These are phyloP conservation scores for Hemistola chrysoprasaria DNA, from an alignment of 2,888 invertebrate genomes.

Conservation along the genomic window DNA sequence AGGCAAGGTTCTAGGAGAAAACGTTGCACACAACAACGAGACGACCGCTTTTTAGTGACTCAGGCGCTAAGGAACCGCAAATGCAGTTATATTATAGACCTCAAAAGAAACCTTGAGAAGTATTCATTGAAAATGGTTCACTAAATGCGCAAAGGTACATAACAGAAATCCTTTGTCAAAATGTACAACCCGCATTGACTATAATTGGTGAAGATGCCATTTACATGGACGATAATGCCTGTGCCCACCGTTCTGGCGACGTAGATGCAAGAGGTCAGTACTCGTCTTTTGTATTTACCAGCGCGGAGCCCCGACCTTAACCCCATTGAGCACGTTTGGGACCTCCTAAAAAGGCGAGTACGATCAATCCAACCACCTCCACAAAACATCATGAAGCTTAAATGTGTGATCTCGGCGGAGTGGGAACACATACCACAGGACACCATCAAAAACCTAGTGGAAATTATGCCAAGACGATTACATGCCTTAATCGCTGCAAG, in stretches of 20 bases:
- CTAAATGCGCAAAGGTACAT: too few relatives aligned
- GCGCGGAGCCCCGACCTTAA: slow-evolving; percentile 30
- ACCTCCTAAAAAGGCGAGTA: slow-evolving; percentile 29
- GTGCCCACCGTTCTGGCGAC: slow-evolving; percentile 18
- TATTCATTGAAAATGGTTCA: too few relatives aligned
- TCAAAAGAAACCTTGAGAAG: too few relatives aligned
- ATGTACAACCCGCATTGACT: too few relatives aligned
- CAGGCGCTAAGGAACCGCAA: too few relatives aligned
- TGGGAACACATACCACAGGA: slow-evolving; percentile 14
- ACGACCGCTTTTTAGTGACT: too few relatives aligned
- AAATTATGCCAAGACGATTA: slow-evolving; percentile 2
- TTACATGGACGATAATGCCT: slow-evolving; percentile 25
- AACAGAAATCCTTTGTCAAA: too few relatives aligned
- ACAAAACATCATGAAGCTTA: slow-evolving; percentile 18
- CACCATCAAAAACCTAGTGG: slow-evolving; percentile 2
- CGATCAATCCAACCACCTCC: slow-evolving; percentile 21
- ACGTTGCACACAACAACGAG: too few relatives aligned
- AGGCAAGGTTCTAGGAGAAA: too few relatives aligned
- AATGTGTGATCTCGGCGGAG: slow-evolving; percentile 15
- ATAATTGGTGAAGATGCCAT: slow-evolving; percentile 5
- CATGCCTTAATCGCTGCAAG: slow-evolving; percentile 2
- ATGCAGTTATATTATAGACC: too few relatives aligned
- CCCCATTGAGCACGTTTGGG: slow-evolving; percentile 32
- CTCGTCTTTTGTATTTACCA: slow-evolving; percentile 26
- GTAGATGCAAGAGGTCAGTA: slow-evolving; percentile 26